These are phyloP conservation scores for Nipponacmea schrenckii DNA, from an alignment of 2,888 invertebrate genomes.

Conservation along the genomic window DNA sequence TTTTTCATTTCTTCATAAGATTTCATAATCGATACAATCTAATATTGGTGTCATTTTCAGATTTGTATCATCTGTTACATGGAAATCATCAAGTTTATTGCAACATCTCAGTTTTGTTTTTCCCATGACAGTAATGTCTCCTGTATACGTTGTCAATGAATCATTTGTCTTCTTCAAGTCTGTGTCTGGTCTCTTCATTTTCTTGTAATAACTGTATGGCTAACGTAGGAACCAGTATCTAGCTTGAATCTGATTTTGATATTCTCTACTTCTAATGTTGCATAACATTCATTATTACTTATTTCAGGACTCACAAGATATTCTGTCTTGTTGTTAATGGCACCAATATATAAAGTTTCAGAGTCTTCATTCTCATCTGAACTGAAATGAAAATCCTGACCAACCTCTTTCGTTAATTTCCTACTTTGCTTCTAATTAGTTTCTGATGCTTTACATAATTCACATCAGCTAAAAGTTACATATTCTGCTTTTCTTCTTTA, in stretches of 20 bases:
- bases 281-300: not conserved
- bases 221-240: conserved; percentile 32
- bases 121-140: not conserved
- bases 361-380: not conserved
- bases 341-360: not conserved
- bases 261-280: not conserved
- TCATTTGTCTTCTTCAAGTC: not conserved
- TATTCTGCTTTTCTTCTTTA: too few species aligned
- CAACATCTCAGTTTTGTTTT: not conserved
- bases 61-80: conserved; percentile 14
- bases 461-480: too few species aligned
- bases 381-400: too few species aligned
- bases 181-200: not conserved
- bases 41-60: conserved; percentile 9
- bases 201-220: not conserved
- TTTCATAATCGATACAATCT: conserved; percentile 16
- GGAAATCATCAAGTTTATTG: not conserved
- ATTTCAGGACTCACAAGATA: too few species aligned
- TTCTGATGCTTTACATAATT: too few species aligned
- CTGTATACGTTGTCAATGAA: not conserved
- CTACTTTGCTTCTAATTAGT: too few species aligned
- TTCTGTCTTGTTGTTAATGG: not conserved
- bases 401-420: too few species aligned
- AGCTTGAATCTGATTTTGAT: conserved; percentile 30
- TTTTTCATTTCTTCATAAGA: not conserved